Evolutionary conservation across 1,140 invertebrate genomes (phyloP), one percentile per base, ranked within the genome.

Genomic region (Drosophila sproati): DNA sequence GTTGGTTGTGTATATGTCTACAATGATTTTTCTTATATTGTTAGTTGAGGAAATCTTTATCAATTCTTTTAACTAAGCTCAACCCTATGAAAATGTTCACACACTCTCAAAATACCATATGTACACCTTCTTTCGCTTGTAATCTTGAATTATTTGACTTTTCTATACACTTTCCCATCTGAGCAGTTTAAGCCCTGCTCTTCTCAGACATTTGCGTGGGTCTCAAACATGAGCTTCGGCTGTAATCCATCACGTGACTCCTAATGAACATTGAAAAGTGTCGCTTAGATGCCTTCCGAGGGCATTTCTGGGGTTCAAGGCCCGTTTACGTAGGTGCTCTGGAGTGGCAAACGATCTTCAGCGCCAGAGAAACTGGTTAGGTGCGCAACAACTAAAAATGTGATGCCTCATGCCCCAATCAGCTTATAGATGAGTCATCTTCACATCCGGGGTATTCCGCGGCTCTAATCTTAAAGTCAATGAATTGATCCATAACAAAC

Each of bases 381-480:
- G 37, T 37, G 47, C 64, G 55, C 48, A 73, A 48, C 51, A 59
- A 55, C 57, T 1, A 43, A n/a, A 43, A 2, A 41, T 41, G 51
- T 45, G 56, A 48, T 68, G 63, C 70, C 64, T 45, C 55, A 70
- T 51, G 51, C 59, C 34, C 10, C 67, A 70, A 52, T 37, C 37
- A 55, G 45, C 29, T 43, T 43, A 3, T 8, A 39, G 62, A 83
- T 87, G 83, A 87, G 69, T 73, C 71, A 69, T 5, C 35, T n/a
- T 66, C 85, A 88, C 83, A 75, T 87, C 77, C 83, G 83, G 83
- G 82, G 83, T 83, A 88, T 88, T 87, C 83, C 82, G 45, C 56
- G 29, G 41, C 45, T 54, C 34, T 67, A 62, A 70, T 50, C 59
- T 56, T 31, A 51, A 66, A 55, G 43, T 75, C 73, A 43, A 43